A percentile compares a stretch with the other conserved stretches of the same genome.
These are phyloP conservation scores for Thomomys bottae DNA, from an alignment of 2,113 vertebrate species.

Conservation along the genomic window DNA sequence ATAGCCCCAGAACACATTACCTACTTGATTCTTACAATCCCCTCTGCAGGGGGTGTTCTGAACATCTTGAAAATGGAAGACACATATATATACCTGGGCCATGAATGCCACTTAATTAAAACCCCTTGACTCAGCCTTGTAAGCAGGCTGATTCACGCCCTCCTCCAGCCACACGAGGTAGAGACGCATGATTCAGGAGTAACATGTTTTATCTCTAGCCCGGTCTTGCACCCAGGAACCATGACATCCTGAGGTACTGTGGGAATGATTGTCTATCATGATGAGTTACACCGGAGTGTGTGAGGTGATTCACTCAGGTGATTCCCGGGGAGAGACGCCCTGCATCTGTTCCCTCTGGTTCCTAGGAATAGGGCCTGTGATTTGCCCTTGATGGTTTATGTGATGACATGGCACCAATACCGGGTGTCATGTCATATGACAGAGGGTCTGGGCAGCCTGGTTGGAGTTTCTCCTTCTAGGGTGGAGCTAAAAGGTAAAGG, in stretches of 20 bases:
- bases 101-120: not conserved
- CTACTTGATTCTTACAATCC: too few species aligned
- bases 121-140: not conserved
- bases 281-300: too few species aligned
- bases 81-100: not conserved
- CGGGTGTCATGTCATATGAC: not conserved
- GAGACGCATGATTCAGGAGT: not conserved
- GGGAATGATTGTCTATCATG: not conserved
- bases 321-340: fast-evolving
- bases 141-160: not conserved
- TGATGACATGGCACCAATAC: too few species aligned
- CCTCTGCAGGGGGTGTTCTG: not conserved
- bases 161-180: not conserved
- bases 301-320: not conserved
- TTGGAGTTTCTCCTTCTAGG: not conserved
- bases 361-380: not conserved
- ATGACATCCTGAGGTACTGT: not conserved
- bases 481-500: too few species aligned
- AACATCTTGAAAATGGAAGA: not conserved
- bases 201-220: not conserved
- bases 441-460: not conserved
- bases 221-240: not conserved
- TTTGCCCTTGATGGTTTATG: not conserved
- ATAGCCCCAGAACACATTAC: fast-evolving
- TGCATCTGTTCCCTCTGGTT: too few species aligned